Evolutionary conservation across 1,140 invertebrate species (phyloP).

Genomic region (Stegodyphus dumicola): DNA sequence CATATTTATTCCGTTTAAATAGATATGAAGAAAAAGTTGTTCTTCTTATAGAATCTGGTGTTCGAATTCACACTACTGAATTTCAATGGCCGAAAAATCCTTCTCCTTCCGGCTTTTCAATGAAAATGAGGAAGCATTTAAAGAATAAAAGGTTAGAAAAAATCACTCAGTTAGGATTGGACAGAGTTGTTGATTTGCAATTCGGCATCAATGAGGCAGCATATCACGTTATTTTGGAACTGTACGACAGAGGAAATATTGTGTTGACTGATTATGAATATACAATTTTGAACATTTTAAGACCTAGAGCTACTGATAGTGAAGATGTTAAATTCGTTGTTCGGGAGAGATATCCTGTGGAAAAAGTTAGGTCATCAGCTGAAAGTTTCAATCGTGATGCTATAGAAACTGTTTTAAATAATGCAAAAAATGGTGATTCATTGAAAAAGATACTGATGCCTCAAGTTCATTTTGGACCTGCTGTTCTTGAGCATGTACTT

Average conservation of each 20-base stretch:
- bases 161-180: slow-evolving; percentile 85
- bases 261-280: slow-evolving; percentile 92
- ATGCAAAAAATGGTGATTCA: slow-evolving; percentile 79
- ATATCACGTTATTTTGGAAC: slow-evolving; percentile 95
- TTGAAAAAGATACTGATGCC: slow-evolving; percentile 79
- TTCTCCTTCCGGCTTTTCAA: slow-evolving; percentile 94
- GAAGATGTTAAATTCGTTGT: slow-evolving; percentile 93
- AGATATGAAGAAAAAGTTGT: slow-evolving; percentile 78
- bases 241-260: slow-evolving; percentile 98
- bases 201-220: slow-evolving; percentile 95
- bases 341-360: slow-evolving; percentile 88
- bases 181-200: slow-evolving; percentile 91
- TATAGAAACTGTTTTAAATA: slow-evolving; percentile 74
- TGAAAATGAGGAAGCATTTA: slow-evolving; percentile 98
- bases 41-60: slow-evolving; percentile 93
- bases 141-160: slow-evolving; percentile 94
- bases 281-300: slow-evolving; percentile 91
- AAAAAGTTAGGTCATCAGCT: slow-evolving; percentile 71
- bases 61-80: slow-evolving; percentile 90
- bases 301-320: slow-evolving; percentile 84
- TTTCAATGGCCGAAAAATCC: slow-evolving; percentile 99
- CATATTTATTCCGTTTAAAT: slow-evolving; percentile 89
- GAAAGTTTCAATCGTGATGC: slow-evolving; percentile 23
- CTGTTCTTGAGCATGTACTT: slow-evolving; percentile 90
- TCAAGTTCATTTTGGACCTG: slow-evolving; percentile 78